Evolutionary conservation across 1,140 invertebrate genomes (phyloP), one percentile per base, ranked within the genome.

Genomic region (Hirudo medicinalis): DNA sequence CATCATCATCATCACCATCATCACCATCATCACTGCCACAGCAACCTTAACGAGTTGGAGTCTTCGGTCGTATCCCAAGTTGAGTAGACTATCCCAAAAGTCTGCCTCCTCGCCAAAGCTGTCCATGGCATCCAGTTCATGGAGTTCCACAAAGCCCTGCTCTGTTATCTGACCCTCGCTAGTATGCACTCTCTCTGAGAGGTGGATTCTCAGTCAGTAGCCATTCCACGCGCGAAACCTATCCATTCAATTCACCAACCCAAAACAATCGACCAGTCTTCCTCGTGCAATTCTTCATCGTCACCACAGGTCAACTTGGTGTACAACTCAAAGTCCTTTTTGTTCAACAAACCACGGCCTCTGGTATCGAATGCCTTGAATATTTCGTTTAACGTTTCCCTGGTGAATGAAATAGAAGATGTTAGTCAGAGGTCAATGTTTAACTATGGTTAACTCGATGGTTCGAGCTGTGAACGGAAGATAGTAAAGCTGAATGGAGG

Each of bases 251-350:
- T 49, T 63, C 19, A 22, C 11, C 29, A 13, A 63, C 57, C 57
- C 22, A 63, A 32, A 63, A 63, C 57, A 15, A 63, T 32, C 22
- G 57, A 5, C 57, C 57, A 63, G 17, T 63, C 57, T 13, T 63
- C 57, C 22, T 63, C 57, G 8, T 63, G 3, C 22, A 63, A 15
- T 22, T 63, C 57, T 63, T 63, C 57, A 11, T 63, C 57, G 3
- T 63, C 57, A 11, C 57, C 57, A 22, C 57, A 63, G 19, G 57
- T 63, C 57, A 63, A 19, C 57, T 63, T 63, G 29, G 57, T 63
- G 57, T 19, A 63, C 29, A 32, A 63, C 19, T 63, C 22, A 15
- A 63, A 63, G 11, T 63, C 57, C 19, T 63, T 63, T 32, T 63
- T 63, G 15, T 22, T 32, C 57, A 63, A 13, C 57, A 63, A 32